Evolutionary conservation across 2,113 vertebrate genomes (phyloP).

Genomic region (Apodemus sylvaticus): DNA sequence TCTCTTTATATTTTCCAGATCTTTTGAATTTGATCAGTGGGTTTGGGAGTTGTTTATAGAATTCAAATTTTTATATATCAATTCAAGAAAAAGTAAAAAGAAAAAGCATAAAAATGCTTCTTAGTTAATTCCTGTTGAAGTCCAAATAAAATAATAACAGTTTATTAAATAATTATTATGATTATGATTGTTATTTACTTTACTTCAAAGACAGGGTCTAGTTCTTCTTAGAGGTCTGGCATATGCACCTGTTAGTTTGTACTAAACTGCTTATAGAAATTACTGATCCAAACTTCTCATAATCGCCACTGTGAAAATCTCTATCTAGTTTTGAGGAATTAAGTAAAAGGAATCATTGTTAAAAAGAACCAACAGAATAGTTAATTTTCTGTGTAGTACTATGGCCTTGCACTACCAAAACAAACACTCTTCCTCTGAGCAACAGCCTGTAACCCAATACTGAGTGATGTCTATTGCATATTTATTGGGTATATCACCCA

Average conservation of each 20-base stretch:
- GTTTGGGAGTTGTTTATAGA: neutral
- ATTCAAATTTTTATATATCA: conserved; percentile 1
- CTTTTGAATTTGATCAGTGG: neutral
- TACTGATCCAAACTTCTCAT: neutral
- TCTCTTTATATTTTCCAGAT: conserved; percentile 6
- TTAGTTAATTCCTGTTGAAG: neutral
- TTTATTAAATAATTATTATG: neutral
- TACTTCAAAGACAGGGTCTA: neutral
- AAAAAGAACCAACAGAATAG: neutral
- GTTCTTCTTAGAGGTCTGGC: neutral
- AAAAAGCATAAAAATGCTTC: neutral
- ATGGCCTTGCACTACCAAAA: neutral
- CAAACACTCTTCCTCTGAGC: too few relatives aligned
- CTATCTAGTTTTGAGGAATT: conserved; percentile 10
- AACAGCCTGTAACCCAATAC: neutral
- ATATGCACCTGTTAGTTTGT: neutral
- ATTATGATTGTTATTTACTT: neutral
- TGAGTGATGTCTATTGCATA: neutral
- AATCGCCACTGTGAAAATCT: neutral
- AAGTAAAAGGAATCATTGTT: neutral
- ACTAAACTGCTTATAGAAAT: neutral
- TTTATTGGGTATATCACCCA: neutral
- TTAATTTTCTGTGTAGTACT: neutral
- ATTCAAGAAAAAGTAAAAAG: conserved; percentile 20
- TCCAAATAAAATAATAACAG: neutral